A percentile compares a stretch with the other conserved stretches of the same genome.
These are phyloP conservation scores for Myrmecobius fasciatus DNA, from an alignment of 2,113 vertebrate genomes.

Conservation along the genomic window DNA sequence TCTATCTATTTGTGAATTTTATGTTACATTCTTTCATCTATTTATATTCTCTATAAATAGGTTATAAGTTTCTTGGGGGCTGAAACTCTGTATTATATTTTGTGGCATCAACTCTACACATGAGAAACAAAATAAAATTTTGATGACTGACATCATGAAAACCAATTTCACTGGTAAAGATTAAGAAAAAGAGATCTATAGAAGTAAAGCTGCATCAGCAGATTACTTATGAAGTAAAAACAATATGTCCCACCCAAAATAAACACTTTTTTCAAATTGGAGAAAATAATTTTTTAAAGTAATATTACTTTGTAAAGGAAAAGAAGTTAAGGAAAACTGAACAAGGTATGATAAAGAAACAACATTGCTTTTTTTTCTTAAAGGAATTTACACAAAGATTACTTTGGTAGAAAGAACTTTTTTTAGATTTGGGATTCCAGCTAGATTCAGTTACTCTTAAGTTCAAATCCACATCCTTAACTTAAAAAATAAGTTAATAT, in stretches of 20 bases:
- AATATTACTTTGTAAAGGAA: conserved; percentile 34
- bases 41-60: neutral
- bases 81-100: conserved; percentile 1
- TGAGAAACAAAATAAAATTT: neutral
- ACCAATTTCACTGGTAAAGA: neutral
- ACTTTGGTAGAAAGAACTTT: conserved; percentile 40
- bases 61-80: conserved; percentile 5
- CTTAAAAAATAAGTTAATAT: conserved; percentile 51
- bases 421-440: conserved; percentile 46
- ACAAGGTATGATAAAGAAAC: conserved; percentile 32
- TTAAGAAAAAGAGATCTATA: neutral
- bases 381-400: conserved; percentile 44
- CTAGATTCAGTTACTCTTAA: conserved; percentile 56
- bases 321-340: conserved; percentile 44
- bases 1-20: neutral
- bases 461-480: conserved; percentile 58
- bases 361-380: neutral
- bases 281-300: neutral
- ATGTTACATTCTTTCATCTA: neutral
- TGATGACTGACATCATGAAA: neutral
- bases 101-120: neutral
- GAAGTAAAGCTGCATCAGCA: neutral
- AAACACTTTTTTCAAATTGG: neutral
- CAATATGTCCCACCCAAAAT: neutral
- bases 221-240: neutral